Evolutionary conservation across 2,113 vertebrate species (phyloP).

Genomic region (Salvelinus alpinus): DNA sequence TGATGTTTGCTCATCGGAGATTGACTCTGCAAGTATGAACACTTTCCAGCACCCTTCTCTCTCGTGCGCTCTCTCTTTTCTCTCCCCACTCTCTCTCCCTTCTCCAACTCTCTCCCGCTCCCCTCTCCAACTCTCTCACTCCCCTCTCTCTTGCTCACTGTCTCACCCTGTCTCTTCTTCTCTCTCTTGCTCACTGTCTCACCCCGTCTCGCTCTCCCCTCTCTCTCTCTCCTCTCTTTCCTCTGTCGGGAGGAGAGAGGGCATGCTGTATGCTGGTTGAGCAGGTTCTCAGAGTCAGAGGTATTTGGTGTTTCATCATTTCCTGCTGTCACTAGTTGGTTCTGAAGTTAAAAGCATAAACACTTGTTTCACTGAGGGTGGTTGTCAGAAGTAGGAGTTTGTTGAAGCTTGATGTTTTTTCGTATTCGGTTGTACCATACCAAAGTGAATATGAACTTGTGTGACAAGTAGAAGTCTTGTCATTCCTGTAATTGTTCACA

Average conservation of each 20-base stretch:
- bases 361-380: conserved; percentile 62
- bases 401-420: conserved; percentile 56
- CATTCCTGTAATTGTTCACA: conserved; percentile 28
- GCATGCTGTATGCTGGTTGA: conserved; percentile 67
- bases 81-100: conserved; percentile 24
- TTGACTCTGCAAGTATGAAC: conserved; percentile 24
- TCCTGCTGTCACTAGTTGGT: conserved; percentile 60
- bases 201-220: not conserved
- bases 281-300: conserved; percentile 51
- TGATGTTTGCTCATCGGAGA: conserved; percentile 30
- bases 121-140: no score
- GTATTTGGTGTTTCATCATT: no score
- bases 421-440: conserved; percentile 50
- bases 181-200: no score
- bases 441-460: conserved; percentile 25
- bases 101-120: no score
- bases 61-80: not conserved
- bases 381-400: conserved; percentile 70
- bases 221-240: not conserved
- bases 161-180: no score
- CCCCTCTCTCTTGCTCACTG: no score
- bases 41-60: conserved; percentile 27
- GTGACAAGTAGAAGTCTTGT: no score
- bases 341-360: conserved; percentile 61
- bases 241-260: conserved; percentile 30